Base-by-base conservation (phyloP, 92 coral and sea anemone genomes). In the Siderastrea siderea region DNA sequence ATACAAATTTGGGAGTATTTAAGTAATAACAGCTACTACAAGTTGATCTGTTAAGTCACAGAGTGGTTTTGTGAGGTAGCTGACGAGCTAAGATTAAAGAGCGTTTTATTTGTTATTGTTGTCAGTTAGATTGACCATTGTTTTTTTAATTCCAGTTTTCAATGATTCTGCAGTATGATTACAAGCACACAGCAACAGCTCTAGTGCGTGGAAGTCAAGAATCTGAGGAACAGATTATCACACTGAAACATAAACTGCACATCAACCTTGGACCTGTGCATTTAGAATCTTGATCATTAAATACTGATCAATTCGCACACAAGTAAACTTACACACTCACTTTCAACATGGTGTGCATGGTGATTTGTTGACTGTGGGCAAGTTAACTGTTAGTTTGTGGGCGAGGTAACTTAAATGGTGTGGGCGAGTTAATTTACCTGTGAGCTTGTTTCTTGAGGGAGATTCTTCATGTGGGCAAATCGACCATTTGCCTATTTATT, bases 91-190 rank as follows among this genome's bases (percentile, higher is more conserved):
- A 66, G 10, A 15, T 67, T 7, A 61, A 61, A 62, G 3, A 5
- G 53, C 50, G 8, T 13, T 38, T 5, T n/a, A 1, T 63, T 44
- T 4, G 13, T 8, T 78, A 3, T 44, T 51, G 46, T 8, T 67
- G 16, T 74, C 43, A 17, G 13, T 6, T 38, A 11, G 16, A 57
- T 68, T 58, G 75, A 11, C 0, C 44, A 26, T 43, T 66, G 2
- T 72, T 54, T 77, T 74, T 19, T 19, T 81, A 26, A 51, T 62
- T 77, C 38, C 88, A 97, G 99, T 97, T 97, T 73, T 95, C 98
- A 14, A 52, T 97, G 91, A 47, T 95, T 10, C 85, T 97, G 94
- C 95, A 95, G 89, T 97, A 97, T 63, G 99, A 97, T 75, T 97
- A 95, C 94, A 97, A 97, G 82, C 96, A 96, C 68, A 89, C 94